These are phyloP conservation scores for Pempheris klunzingeri DNA, from an alignment of 2,797 vertebrate genomes.

Conservation along the genomic window DNA sequence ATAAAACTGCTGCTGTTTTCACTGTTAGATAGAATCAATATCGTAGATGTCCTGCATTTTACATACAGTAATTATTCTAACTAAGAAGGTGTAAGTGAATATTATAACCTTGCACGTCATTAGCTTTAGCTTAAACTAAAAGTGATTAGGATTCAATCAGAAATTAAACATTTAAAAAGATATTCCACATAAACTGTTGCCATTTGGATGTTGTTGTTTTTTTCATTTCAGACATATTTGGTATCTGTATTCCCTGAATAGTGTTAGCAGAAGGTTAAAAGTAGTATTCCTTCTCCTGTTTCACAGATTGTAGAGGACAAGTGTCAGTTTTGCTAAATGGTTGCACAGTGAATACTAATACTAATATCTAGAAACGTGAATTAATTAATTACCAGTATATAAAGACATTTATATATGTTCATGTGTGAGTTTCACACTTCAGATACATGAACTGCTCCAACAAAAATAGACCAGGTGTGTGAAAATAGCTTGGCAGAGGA, in stretches of 20 bases:
- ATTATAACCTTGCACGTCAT: neutral
- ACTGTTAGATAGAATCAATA: conserved; percentile 6
- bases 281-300: neutral
- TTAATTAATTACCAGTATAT: neutral
- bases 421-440: neutral
- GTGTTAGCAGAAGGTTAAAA: neutral
- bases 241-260: neutral
- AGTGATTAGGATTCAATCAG: neutral
- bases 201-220: neutral
- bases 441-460: neutral
- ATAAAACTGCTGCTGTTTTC: conserved; percentile 7
- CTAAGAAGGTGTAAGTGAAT: neutral
- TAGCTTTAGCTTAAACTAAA: neutral
- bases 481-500: neutral
- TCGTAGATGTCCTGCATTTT: conserved; percentile 8
- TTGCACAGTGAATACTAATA: neutral
- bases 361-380: neutral
- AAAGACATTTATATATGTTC: neutral
- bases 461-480: neutral
- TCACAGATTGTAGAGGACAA: neutral
- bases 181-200: neutral
- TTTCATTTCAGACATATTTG: too few relatives aligned
- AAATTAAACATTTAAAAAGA: too few relatives aligned
- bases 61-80: conserved; percentile 8
- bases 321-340: neutral